phyloP scores from a whole-genome alignment of 2,113 vertebrate genomes.

The Solenodon paradoxus region DNA sequence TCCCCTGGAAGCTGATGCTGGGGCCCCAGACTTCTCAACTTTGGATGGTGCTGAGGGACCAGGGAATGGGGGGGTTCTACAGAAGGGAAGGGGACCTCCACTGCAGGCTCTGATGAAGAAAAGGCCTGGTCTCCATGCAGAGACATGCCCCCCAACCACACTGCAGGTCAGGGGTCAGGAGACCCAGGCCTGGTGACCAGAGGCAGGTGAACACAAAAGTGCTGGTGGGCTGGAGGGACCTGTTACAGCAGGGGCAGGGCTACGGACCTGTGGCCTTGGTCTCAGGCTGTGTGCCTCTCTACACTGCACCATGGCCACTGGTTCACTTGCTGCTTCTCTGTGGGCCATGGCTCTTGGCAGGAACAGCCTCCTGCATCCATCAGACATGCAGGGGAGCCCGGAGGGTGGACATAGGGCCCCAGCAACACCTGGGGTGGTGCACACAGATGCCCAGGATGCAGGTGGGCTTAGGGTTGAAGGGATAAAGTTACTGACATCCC shows the following conservation, averaged over 20 bases:
- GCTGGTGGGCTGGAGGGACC: not conserved
- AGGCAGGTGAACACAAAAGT: not conserved
- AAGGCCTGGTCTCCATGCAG: too few species aligned
- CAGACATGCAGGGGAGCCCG: not conserved
- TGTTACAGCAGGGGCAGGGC: not conserved
- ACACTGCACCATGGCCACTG: not conserved
- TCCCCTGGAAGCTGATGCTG: too few species aligned
- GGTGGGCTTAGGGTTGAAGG: too few species aligned
- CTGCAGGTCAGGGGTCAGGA: not conserved
- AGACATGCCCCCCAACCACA: too few species aligned
- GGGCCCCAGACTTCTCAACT: too few species aligned
- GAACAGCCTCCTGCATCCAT: not conserved
- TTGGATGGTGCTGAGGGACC: not conserved
- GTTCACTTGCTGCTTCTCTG: not conserved
- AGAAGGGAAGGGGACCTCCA: too few species aligned
- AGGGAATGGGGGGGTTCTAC: not conserved
- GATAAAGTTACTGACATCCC: too few species aligned
- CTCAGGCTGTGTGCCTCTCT: not conserved
- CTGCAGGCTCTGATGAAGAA: too few species aligned
- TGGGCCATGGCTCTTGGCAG: not conserved
- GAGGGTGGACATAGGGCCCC: not conserved
- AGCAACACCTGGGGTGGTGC: not conserved
- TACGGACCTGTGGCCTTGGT: not conserved
- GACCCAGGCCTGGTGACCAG: not conserved
- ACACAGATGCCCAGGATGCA: not conserved